Evolutionary conservation across 1,140 invertebrate species (phyloP).

Genomic region (Lordiphosa mommai): DNA sequence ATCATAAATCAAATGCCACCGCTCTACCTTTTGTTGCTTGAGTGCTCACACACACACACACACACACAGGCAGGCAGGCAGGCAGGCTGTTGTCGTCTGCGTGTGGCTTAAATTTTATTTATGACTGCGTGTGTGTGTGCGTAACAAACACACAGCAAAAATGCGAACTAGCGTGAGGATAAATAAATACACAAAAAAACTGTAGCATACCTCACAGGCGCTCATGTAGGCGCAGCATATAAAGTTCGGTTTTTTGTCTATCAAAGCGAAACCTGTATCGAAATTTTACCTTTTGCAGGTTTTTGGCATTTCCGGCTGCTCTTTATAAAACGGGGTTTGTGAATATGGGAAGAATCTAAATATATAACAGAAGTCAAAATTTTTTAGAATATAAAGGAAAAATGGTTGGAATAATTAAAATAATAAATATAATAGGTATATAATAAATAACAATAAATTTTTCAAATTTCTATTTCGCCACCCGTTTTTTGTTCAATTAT

Average conservation of each 20-base stretch:
- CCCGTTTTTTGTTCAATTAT: too few relatives aligned
- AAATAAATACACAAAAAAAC: constrained; percentile 42
- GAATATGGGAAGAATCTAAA: not conserved
- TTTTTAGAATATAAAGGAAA: not conserved
- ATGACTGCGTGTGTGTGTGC: constrained; percentile 38
- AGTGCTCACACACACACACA: constrained; percentile 39
- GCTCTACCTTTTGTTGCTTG: constrained; percentile 73
- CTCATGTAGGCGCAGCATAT: constrained; percentile 13
- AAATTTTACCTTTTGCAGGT: constrained; percentile 4
- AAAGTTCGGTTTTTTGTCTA: constrained; percentile 43
- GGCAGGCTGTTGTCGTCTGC: constrained; percentile 49
- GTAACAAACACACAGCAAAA: constrained; percentile 25
- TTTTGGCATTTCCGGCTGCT: not conserved
- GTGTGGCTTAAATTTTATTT: constrained; percentile 75
- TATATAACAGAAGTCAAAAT: not conserved
- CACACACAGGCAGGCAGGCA: constrained; percentile 14
- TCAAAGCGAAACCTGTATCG: constrained; percentile 33
- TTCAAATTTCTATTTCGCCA: too few relatives aligned
- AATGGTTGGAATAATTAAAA: not conserved
- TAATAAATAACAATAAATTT: too few relatives aligned
- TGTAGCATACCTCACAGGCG: constrained; percentile 24
- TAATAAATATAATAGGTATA: too few relatives aligned
- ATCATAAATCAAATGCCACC: constrained; percentile 73
- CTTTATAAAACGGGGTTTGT: not conserved
- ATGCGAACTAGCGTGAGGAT: constrained; percentile 35